phyloP scores from a whole-genome alignment of 2,113 vertebrate genomes.

The Orthonyx spaldingii region DNA sequence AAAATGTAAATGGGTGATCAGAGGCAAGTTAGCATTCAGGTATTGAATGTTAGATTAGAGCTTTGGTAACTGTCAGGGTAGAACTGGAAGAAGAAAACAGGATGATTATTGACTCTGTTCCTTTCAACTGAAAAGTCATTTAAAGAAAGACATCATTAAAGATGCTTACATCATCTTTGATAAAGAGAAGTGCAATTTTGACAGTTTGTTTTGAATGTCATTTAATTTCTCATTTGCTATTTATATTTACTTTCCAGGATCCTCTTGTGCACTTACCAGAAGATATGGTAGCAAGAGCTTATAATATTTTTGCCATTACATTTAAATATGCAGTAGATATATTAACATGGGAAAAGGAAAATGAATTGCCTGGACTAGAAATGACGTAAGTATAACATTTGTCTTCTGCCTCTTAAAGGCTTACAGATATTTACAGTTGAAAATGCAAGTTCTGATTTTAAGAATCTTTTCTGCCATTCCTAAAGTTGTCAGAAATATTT shows the following conservation, averaged over 20 bases:
- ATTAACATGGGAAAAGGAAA: slow-evolving; percentile 93
- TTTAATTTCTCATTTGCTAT: background rate
- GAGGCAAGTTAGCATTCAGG: background rate
- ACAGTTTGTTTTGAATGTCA: background rate
- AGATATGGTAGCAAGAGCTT: slow-evolving; percentile 86
- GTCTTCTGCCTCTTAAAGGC: background rate
- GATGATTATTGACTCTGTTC: background rate
- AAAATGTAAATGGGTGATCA: background rate
- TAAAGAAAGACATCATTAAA: background rate
- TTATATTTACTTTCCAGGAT: slow-evolving; percentile 75
- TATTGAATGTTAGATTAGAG: background rate
- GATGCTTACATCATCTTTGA: background rate
- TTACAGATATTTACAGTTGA: background rate
- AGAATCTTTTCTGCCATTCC: background rate
- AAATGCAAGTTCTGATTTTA: background rate
- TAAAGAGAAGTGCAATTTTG: background rate
- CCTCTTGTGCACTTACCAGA: slow-evolving; percentile 84
- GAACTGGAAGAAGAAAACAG: background rate
- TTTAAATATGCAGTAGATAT: slow-evolving; percentile 95
- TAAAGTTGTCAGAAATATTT: background rate
- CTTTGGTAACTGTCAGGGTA: background rate
- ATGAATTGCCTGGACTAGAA: slow-evolving; percentile 85
- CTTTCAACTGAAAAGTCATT: background rate
- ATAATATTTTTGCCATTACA: slow-evolving; percentile 87
- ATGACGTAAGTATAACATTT: slow-evolving; percentile 76